Base-by-base conservation (phyloP, 92 coral and sea anemone genomes). In the Pocillopora grandis region DNA sequence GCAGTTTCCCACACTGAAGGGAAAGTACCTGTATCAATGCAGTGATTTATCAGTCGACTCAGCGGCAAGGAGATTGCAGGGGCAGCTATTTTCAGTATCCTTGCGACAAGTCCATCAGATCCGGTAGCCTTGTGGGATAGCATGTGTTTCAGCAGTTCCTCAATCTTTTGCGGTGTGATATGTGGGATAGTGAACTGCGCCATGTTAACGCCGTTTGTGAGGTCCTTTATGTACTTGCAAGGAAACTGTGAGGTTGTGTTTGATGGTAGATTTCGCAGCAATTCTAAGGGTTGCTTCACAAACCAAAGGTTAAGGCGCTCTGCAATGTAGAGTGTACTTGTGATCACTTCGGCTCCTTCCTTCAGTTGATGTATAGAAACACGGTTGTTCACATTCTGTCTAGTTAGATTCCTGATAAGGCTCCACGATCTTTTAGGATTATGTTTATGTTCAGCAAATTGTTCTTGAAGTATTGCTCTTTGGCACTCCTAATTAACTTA, bases 391-490 rank as follows among this genome's bases (percentile, higher is more conserved):
- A 76, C 49, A 52, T 78, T 63, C 13, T 78, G 71, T 78, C 82
- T 14, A 21, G 67, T 85, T 67, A 71, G 58, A 52, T 87, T 74
- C 77, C 55, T 75, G 49, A 83, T 83, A 12, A 77, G 91, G 86
- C 75, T 76, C 84, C 88, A 86, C 65, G 76, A 71, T 62, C 78
- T 81, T 72, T 84, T 82, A 11, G 87, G 76, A 33, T 86, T 76
- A 17, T 78, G 12, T 78, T 78, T 63, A 63, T 63, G 60, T 78
- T 78, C 72, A n/a, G 71, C 33, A 65, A 64, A 63, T 78, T 78
- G 72, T 74, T 82, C 81, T 84, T 71, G 31, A 86, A 86, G 62
- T n/a, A 65, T 31, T 60, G 67, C 79, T 80, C 78, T 60, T 81
- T 89, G 21, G 87, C 65, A 73, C 57, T 80, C 62, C 87, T 86